These are phyloP conservation scores for Dolichopus griseipennis DNA, from an alignment of 2,888 invertebrate genomes.

Conservation along the genomic window DNA sequence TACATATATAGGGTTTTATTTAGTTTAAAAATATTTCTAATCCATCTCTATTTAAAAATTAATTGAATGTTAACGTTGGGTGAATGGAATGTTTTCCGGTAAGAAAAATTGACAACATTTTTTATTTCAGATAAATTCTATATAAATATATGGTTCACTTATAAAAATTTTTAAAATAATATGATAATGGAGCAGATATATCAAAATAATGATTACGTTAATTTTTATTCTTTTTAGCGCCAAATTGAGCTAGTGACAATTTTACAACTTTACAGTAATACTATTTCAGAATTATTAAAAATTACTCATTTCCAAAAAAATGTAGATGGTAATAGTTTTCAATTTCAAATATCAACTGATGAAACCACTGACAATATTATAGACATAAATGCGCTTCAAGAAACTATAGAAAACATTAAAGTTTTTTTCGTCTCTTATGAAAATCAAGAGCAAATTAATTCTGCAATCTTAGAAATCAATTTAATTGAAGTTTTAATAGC, in stretches of 20 bases:
- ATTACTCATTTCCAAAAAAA: slow-evolving; percentile 34
- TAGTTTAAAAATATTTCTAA: too few relatives aligned
- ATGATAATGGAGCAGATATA: too few relatives aligned
- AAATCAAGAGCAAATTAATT: slow-evolving; percentile 31
- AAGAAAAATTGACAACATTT: too few relatives aligned
- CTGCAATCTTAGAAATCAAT: slow-evolving; percentile 41
- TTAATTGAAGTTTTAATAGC: slow-evolving; percentile 39
- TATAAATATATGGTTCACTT: too few relatives aligned
- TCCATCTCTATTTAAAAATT: too few relatives aligned
- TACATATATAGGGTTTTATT: too few relatives aligned
- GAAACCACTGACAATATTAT: slow-evolving; percentile 28
- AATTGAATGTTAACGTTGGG: too few relatives aligned
- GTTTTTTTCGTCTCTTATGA: slow-evolving; percentile 32
- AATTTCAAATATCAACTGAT: slow-evolving; percentile 35
- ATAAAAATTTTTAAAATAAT: too few relatives aligned
- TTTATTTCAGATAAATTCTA: too few relatives aligned
- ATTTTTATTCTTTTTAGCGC: slow-evolving; percentile 37
- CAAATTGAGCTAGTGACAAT: slow-evolving; percentile 49
- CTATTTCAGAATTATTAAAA: slow-evolving; percentile 36
- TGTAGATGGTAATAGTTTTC: slow-evolving; percentile 28
- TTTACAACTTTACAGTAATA: slow-evolving; percentile 43
- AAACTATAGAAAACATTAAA: slow-evolving; percentile 38
- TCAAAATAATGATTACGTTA: too few relatives aligned
- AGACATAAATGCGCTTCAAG: slow-evolving; percentile 37
- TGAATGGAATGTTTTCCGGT: too few relatives aligned